Conservation (phyloP, 2,797 vertebrate species). For the Danio jaintianensis region DNA sequence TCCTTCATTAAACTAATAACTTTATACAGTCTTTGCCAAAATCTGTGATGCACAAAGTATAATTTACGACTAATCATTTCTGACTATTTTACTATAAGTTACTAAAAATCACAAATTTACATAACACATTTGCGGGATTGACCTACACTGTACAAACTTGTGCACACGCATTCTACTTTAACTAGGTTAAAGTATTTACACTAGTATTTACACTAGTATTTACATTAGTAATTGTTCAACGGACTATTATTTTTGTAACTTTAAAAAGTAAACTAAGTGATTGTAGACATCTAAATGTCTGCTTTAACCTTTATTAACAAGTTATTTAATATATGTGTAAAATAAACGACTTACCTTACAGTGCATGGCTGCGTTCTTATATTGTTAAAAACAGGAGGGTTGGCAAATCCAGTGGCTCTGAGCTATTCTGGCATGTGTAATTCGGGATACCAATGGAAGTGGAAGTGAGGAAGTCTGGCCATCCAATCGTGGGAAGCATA, state of each 20-base stretch:
- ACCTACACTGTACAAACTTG: not conserved
- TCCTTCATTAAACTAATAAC: too few species aligned
- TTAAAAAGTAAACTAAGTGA: not conserved
- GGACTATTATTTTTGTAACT: not conserved
- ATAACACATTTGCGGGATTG: not conserved
- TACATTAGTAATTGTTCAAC: not conserved
- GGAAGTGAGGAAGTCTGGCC: constrained; percentile 34
- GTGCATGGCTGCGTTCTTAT: constrained; percentile 2
- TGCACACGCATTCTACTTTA: not conserved
- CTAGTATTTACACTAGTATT: not conserved
- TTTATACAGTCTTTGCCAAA: not conserved
- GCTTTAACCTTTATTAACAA: not conserved
- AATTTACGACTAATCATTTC: not conserved
- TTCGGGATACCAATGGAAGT: constrained; percentile 37
- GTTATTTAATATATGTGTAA: not conserved
- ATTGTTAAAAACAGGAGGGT: not conserved
- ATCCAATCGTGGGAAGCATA: constrained; percentile 52
- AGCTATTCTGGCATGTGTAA: constrained; percentile 8
- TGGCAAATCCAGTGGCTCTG: not conserved
- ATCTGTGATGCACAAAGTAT: not conserved
- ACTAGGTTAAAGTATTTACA: not conserved
- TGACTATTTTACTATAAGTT: not conserved
- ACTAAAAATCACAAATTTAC: not conserved
- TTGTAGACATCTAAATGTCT: not conserved
- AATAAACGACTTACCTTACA: constrained; percentile 28